Evolutionary conservation across 2,797 vertebrate species (phyloP).

Genomic region (Pachyuromys duprasi): DNA sequence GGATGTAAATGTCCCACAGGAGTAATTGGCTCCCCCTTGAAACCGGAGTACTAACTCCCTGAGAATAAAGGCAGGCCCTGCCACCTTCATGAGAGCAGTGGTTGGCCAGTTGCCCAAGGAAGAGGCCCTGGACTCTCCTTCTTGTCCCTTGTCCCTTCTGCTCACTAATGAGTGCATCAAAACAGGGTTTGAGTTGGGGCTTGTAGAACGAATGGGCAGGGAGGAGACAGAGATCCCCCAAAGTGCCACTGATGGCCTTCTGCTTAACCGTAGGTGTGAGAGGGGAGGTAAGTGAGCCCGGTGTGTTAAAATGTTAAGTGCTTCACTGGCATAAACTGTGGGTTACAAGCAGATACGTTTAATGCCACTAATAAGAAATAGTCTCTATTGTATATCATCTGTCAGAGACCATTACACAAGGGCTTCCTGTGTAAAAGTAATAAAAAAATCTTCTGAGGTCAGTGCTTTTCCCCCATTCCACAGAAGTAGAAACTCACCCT

Average conservation of each 20-base stretch:
- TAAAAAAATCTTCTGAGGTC: neutral
- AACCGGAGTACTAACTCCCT: neutral
- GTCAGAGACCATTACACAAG: neutral
- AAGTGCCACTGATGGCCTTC: neutral
- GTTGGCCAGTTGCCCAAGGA: neutral
- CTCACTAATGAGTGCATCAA: neutral
- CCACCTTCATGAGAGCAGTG: neutral
- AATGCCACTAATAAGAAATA: neutral
- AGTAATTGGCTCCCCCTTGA: neutral
- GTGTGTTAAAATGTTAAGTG: neutral
- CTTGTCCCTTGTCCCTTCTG: neutral
- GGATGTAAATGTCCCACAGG: neutral
- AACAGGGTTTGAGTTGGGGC: neutral
- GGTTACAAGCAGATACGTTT: neutral
- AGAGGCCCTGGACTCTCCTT: neutral
- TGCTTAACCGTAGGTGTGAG: neutral
- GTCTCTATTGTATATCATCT: neutral
- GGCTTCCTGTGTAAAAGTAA: slow-evolving; percentile 18
- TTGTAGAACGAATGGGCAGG: neutral
- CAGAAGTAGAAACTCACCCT: neutral
- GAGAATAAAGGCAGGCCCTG: neutral
- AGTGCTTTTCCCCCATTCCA: neutral
- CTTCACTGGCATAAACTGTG: neutral
- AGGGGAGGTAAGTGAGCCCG: neutral
- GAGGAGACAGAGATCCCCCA: neutral